These are phyloP conservation scores for Branchinecta sandiegonensis DNA, from an alignment of 2,888 invertebrate species.

Conservation along the genomic window DNA sequence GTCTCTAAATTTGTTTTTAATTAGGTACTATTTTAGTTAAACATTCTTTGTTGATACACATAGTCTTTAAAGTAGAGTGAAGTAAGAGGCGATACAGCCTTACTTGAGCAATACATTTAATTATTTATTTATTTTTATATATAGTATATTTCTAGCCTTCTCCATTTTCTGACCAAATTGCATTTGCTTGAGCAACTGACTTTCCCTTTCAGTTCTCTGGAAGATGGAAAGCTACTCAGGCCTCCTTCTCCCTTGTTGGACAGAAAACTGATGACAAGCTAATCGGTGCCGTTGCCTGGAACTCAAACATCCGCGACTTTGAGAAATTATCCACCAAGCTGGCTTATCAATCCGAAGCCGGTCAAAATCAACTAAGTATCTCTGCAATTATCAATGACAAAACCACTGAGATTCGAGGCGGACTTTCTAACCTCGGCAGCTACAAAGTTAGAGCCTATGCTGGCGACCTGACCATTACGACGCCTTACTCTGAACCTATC, in stretches of 20 bases:
- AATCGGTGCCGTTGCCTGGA: background rate
- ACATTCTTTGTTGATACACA: no score
- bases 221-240: background rate
- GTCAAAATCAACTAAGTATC: background rate
- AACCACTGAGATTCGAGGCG: background rate
- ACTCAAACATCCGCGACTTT: constrained; percentile 1
- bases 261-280: constrained; percentile 4
- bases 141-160: no score
- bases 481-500: background rate
- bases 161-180: no score
- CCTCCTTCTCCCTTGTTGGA: background rate
- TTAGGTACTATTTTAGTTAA: no score
- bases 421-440: background rate
- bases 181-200: no score
- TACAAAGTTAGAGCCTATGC: background rate
- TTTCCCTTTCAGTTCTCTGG: background rate
- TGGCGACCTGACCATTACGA: background rate
- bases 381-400: background rate
- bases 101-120: no score
- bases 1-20: no score
- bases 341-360: background rate
- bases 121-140: no score
- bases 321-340: background rate
- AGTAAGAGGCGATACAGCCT: no score
- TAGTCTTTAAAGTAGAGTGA: no score